Conservation (phyloP, 2,797 vertebrate genomes). For the Manis pentadactyla region DNA sequence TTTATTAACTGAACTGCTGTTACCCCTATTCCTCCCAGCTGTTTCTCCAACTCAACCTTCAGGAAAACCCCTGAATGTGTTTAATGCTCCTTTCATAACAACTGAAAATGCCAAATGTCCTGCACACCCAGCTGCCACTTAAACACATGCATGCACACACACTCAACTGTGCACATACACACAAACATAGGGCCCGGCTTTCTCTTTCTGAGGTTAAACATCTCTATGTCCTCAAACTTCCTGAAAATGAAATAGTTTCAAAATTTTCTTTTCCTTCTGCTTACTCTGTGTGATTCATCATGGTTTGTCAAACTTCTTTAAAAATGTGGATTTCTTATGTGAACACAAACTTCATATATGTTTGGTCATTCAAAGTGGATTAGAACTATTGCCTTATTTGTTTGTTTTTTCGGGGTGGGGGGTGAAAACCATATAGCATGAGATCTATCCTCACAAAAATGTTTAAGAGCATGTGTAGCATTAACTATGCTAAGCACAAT, state of each 20-base stretch:
- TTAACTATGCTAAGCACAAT: not conserved
- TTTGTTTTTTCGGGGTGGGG: not conserved
- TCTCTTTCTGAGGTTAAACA: not conserved
- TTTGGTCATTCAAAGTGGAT: not conserved
- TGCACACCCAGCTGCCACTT: not conserved
- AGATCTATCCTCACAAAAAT: not conserved
- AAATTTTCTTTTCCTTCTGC: not conserved
- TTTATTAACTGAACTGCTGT: conserved; percentile 16
- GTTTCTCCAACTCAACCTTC: not conserved
- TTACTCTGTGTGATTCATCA: not conserved
- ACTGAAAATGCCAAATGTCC: not conserved
- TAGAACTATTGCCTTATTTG: not conserved
- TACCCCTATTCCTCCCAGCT: not conserved
- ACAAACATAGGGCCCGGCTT: not conserved
- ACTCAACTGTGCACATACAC: not conserved
- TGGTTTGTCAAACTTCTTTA: not conserved
- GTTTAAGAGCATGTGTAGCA: not conserved
- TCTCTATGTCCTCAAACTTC: not conserved
- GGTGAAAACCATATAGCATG: not conserved
- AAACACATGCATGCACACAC: not conserved
- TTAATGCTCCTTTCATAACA: not conserved
- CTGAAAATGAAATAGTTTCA: not conserved
- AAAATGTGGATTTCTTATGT: not conserved
- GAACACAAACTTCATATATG: not conserved
- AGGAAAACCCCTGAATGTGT: not conserved